These are phyloP conservation scores for Parotia lawesii DNA, from an alignment of 2,113 vertebrate genomes.

Conservation along the genomic window DNA sequence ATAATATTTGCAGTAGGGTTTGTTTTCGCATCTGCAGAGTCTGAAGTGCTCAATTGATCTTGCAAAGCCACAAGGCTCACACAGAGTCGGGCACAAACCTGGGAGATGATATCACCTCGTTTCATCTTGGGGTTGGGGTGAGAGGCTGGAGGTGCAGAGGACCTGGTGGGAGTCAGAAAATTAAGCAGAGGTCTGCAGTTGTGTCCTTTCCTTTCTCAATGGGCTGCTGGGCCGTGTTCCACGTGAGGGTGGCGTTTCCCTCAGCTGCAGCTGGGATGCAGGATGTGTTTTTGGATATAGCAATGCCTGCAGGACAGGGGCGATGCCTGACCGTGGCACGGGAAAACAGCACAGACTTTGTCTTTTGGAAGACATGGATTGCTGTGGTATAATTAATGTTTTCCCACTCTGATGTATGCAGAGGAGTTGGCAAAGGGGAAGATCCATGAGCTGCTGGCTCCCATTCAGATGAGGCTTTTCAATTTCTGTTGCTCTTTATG, in stretches of 20 bases:
- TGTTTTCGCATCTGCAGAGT: neutral
- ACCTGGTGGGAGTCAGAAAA: neutral
- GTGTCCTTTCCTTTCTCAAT: too few relatives aligned
- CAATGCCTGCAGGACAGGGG: neutral
- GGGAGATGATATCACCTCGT: accelerated
- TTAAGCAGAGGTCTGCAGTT: neutral
- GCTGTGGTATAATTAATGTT: neutral
- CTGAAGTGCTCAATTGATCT: neutral
- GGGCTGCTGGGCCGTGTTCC: neutral
- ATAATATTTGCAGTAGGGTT: neutral
- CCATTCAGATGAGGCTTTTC: neutral
- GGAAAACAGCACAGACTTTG: neutral
- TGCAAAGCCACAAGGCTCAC: neutral
- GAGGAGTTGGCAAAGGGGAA: neutral
- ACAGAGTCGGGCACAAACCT: neutral
- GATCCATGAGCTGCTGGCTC: neutral
- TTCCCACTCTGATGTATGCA: neutral
- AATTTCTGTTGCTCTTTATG: neutral
- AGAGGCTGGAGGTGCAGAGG: neutral
- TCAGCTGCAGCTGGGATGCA: neutral
- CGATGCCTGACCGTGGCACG: neutral
- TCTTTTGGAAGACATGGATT: neutral
- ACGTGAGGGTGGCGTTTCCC: accelerated
- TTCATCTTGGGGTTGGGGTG: neutral
- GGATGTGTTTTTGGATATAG: accelerated